Conservation (phyloP, 1,140 invertebrate genomes). For the Riptortus pedestris region DNA sequence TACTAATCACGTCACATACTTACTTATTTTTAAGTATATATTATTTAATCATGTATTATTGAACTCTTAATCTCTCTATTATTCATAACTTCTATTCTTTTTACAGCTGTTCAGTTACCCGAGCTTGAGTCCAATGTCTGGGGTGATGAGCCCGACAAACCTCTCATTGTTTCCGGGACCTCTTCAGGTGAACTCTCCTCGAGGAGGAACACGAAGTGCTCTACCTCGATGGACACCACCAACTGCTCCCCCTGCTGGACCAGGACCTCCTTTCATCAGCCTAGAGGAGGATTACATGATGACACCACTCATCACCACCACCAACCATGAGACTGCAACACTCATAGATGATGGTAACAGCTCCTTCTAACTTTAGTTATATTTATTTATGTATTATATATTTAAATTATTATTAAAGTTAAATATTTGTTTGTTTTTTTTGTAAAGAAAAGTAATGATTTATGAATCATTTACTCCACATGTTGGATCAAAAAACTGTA, state of each 20-base stretch:
- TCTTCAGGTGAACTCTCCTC: constrained; percentile 35
- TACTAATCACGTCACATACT: no score
- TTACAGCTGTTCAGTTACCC: constrained; percentile 81
- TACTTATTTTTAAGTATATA: no score
- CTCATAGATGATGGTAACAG: constrained; percentile 34
- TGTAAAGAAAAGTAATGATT: no score
- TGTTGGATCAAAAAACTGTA: no score
- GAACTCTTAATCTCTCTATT: no score
- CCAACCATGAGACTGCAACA: constrained; percentile 31
- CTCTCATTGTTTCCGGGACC: constrained; percentile 77
- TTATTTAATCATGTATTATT: no score
- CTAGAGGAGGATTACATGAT: constrained; percentile 90
- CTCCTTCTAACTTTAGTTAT: neutral
- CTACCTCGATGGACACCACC: constrained; percentile 65
- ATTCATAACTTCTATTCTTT: neutral
- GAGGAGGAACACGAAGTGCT: constrained; percentile 56
- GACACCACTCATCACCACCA: constrained; percentile 53
- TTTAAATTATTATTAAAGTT: no score
- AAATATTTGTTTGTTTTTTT: no score
- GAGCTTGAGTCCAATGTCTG: constrained; percentile 65
- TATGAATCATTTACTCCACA: no score
- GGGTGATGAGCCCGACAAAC: constrained; percentile 82
- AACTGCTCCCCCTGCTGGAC: constrained; percentile 27
- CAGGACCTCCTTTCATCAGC: constrained; percentile 61
- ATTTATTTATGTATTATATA: no score